These are phyloP conservation scores for Athripsodes cinereus DNA, from an alignment of 2,888 invertebrate genomes.

Conservation along the genomic window DNA sequence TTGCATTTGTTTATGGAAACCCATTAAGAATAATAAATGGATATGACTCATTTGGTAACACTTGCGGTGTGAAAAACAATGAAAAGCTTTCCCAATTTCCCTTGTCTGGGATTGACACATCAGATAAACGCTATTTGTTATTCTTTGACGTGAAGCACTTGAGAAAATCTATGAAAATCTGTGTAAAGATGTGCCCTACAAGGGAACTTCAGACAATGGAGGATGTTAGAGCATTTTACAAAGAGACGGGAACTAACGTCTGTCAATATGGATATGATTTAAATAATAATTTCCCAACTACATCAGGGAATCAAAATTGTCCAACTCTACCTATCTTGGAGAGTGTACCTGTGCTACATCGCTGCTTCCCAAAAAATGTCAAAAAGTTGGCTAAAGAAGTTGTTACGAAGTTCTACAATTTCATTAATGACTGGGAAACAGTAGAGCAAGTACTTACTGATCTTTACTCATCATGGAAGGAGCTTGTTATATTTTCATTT, in stretches of 20 bases:
- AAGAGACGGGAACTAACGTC: slow-evolving; percentile 64
- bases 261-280: slow-evolving; percentile 69
- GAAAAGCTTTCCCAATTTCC: slow-evolving; percentile 66
- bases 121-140: slow-evolving; percentile 72
- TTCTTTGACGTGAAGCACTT: slow-evolving; percentile 77
- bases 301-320: slow-evolving; percentile 42
- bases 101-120: slow-evolving; percentile 74
- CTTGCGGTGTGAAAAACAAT: slow-evolving; percentile 80
- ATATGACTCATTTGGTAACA: slow-evolving; percentile 91
- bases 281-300: slow-evolving; percentile 38
- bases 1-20: slow-evolving; percentile 84
- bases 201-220: slow-evolving; percentile 53
- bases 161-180: slow-evolving; percentile 74
- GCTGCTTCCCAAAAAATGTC: slow-evolving; percentile 77
- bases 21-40: slow-evolving; percentile 82
- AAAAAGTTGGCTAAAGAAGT: slow-evolving; percentile 59
- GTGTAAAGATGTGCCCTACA: slow-evolving; percentile 83
- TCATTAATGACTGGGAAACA: slow-evolving; percentile 83
- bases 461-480: slow-evolving; percentile 81
- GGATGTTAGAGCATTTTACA: slow-evolving; percentile 69
- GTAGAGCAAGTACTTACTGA: slow-evolving; percentile 85
- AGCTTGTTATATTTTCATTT: slow-evolving; percentile 74
- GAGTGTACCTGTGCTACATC: slow-evolving; percentile 73
- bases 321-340: slow-evolving; percentile 73
- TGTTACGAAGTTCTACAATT: slow-evolving; percentile 66